Evolutionary conservation across 2,888 invertebrate species (phyloP), one percentile per base, ranked within the genome.

Genomic region (Oligia latruncula): DNA sequence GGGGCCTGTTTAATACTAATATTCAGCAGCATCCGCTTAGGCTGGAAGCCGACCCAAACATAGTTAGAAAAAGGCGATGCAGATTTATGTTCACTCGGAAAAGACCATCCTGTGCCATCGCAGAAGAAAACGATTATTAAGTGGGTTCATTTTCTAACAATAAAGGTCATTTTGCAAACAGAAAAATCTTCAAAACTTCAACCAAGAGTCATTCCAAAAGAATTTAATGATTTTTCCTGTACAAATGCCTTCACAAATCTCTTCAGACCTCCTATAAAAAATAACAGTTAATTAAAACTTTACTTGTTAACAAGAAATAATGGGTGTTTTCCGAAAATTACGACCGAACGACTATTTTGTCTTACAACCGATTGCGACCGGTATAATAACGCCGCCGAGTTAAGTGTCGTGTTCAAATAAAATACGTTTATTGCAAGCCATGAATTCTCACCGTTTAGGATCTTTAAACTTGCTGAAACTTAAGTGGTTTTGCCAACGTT

Each of bases 351-450:
- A 58, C 67, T 71, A 73, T 77, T 35, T 72, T 84, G 80, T 83
- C 62, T 62, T 29, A 68, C 64, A 58, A 65, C 43, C 74, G 49
- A 84, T 84, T 68, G 77, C 71, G 78, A 78, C 65, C 62, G 62
- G 35, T 52, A 66, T 64, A 74, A 81, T 80, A 76, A 67, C 62
- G 73, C 55, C 65, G 64, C 58, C 81, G 23, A 71, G 29, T 70
- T 68, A 62, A 74, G 71, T 73, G 55, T 81, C 78, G 62, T 68
- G 67, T 71, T 77, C 67, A 55, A 84, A 84, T 84, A 74, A 84
- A 84, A 71, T 77, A 84, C 81, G 43, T 85, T 84, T 83, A 77
- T 74, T 81, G 77, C 85, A 1, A 49, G 77, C 66, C 23, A 67
- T 83, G 43, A 84, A 83, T 81, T 83, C 64, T 74, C 77, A 67